Base-by-base conservation (phyloP, 2,113 vertebrate species). In the Gila orcuttii region DNA sequence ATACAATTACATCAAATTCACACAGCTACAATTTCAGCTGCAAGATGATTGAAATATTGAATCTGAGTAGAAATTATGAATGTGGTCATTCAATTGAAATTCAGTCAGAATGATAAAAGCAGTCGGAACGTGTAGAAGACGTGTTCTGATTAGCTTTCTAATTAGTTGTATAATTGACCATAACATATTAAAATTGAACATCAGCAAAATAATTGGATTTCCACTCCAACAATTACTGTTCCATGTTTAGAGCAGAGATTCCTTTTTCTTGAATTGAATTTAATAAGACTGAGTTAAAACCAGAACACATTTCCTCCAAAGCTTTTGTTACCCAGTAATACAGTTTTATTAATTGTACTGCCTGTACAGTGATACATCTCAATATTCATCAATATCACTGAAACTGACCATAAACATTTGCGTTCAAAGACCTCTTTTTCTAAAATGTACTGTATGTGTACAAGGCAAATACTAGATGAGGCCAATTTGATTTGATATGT, bases 121-220 rank as follows among this genome's bases (percentile, higher is more conserved):
- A 82, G n/a, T 79, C 39, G 7, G 68, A 84, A 84, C 25, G 33
- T 75, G 60, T 85, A 52, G 25, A 8, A 31, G 64, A 23, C 17
- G 45, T 82, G 62, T 69, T 68, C 84, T 13, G 15, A 83, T 77
- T 73, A 81, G 60, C 60, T 71, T 52, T 82, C 42, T 84, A 85
- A 89, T 88, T 81, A 86, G 68, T 73, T 84, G 33, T 23, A 81
- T 88, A 86, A 88, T 88, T 86, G 85, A 88, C 87, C 77, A 76
- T 81, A 84, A 55, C 69, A 69, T 84, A 88, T 84, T 88, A 71
- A 88, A 86, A 88, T 84, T 69, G 47, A 84, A 86, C 81, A 84
- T 50, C 33, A 75, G 81, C 45, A 82, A 84, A 84, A 79, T 82
- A 85, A 86, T 86, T 86, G 77, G 82, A 36, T 69, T 84, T 77